A percentile compares a stretch with the other conserved stretches of the same genome.
Evolutionary conservation across 2,888 invertebrate genomes (phyloP).

Genomic region (Auanema freiburgensis): DNA sequence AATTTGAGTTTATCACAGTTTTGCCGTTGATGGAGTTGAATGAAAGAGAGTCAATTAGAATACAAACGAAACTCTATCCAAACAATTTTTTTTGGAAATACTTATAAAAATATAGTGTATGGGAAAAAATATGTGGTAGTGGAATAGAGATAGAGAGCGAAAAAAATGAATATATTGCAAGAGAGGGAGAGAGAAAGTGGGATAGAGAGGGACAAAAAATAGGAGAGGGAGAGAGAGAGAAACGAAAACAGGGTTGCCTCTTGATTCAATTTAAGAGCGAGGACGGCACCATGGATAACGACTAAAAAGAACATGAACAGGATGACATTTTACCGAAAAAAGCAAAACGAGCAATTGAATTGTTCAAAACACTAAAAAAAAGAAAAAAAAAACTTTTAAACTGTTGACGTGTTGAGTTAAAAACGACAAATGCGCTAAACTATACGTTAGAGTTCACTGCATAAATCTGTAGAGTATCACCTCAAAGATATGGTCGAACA

Average conservation of each 20-base stretch:
- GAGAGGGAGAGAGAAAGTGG: not conserved
- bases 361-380: slow-evolving; percentile 2
- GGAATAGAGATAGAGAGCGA: too few species aligned
- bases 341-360: too few species aligned
- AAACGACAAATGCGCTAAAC: too few species aligned
- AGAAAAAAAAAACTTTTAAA: not conserved
- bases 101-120: slow-evolving; percentile 12
- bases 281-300: too few species aligned
- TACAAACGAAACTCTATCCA: slow-evolving; percentile 8
- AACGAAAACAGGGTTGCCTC: not conserved
- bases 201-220: not conserved
- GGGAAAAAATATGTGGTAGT: not conserved
- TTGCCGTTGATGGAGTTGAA: too few species aligned
- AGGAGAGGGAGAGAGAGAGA: not conserved
- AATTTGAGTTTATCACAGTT: too few species aligned
- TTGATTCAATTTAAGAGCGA: too few species aligned
- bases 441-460: too few species aligned
- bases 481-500: not conserved
- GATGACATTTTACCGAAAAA: too few species aligned
- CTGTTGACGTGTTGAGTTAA: too few species aligned
- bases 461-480: too few species aligned
- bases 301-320: too few species aligned
- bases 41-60: slow-evolving; percentile 8
- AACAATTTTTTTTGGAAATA: slow-evolving; percentile 20
- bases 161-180: not conserved